These are phyloP conservation scores for Synanthedon myopaeformis DNA, from an alignment of 2,888 invertebrate species.

Conservation along the genomic window DNA sequence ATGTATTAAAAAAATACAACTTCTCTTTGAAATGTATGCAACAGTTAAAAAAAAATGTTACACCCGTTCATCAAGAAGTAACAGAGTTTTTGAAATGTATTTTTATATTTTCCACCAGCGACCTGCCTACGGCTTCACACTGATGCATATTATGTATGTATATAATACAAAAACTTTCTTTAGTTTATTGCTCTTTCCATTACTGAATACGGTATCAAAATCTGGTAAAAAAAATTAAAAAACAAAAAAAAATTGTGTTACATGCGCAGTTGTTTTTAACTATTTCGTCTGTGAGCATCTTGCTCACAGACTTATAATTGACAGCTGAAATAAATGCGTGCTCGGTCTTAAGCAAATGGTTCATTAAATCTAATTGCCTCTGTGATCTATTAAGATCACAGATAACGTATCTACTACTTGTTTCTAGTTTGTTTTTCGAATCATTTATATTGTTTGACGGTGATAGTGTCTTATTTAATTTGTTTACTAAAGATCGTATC, in stretches of 20 bases:
- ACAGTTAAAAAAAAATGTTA: no score
- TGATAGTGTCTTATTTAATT: background rate
- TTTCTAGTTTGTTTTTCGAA: background rate
- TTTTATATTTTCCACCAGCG: background rate
- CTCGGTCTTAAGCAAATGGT: slow-evolving; percentile 18
- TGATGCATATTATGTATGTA: no score
- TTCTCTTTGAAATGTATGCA: no score
- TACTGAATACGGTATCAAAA: no score
- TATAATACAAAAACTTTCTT: no score
- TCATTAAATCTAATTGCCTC: slow-evolving; percentile 34
- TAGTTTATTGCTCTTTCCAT: no score
- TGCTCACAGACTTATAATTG: slow-evolving; percentile 15
- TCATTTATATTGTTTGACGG: slow-evolving; percentile 2
- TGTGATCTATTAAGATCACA: slow-evolving; percentile 26
- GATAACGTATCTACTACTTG: slow-evolving; percentile 16
- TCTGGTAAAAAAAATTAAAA: no score
- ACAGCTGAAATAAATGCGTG: slow-evolving; percentile 25
- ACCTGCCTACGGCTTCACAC: no score
- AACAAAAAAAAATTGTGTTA: no score
- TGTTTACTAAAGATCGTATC: no score
- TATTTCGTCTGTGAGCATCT: background rate
- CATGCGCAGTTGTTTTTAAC: no score
- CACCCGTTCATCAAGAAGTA: background rate
- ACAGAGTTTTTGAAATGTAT: background rate
- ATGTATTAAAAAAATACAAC: no score